Percentiles rank a stretch among this genome's conserved stretches.
Conservation (phyloP, 2,113 vertebrate species). For the Solea solea region DNA sequence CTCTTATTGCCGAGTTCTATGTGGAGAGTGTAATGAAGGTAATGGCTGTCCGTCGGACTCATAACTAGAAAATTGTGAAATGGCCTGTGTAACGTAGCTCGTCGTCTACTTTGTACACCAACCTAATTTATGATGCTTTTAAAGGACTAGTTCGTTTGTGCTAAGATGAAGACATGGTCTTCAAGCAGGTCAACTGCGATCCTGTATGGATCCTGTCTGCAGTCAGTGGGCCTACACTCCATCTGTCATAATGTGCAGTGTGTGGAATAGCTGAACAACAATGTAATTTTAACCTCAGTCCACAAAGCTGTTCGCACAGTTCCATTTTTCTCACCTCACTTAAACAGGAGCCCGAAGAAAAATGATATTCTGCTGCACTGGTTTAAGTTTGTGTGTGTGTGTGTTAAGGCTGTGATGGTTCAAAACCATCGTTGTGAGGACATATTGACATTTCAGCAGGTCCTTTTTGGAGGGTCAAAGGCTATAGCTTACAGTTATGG, state of each 20-base stretch:
- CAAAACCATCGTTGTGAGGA: too few species aligned
- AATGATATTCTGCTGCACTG: constrained; percentile 14
- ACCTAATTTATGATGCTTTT: background rate
- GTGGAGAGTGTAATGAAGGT: constrained; percentile 66
- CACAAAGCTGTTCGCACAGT: constrained; percentile 26
- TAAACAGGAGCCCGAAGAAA: constrained; percentile 17
- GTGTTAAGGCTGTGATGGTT: background rate
- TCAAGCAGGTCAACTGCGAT: constrained; percentile 50
- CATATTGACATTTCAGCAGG: too few species aligned
- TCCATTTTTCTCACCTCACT: constrained; percentile 18
- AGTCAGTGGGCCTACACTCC: constrained; percentile 63
- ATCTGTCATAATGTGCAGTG: constrained; percentile 57
- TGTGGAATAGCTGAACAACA: constrained; percentile 3
- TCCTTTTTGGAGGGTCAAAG: too few species aligned
- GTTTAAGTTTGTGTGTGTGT: constrained; percentile 5
- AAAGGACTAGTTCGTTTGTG: background rate
- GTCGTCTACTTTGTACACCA: constrained; percentile 3
- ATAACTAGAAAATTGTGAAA: constrained; percentile 74
- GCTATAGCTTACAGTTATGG: too few species aligned
- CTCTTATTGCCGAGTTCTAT: constrained; percentile 43
- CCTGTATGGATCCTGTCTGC: constrained; percentile 52
- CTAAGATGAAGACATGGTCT: constrained; percentile 4
- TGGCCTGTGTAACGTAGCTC: constrained; percentile 59
- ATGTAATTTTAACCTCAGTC: background rate
- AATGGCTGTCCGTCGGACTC: constrained; percentile 80